Base-by-base conservation (phyloP, 2,888 invertebrate species). In the Drosophila kokeensis region DNA sequence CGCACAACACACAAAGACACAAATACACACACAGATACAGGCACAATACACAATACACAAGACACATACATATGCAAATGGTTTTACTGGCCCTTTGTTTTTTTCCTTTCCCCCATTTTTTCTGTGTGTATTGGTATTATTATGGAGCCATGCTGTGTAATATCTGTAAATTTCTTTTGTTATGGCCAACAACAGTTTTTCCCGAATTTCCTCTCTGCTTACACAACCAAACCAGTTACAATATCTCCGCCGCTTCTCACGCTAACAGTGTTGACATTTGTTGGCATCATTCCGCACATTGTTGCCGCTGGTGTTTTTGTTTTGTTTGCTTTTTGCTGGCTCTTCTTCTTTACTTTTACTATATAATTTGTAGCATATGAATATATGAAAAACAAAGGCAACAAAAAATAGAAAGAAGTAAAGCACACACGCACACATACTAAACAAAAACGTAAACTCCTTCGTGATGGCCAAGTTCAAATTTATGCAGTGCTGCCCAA, bases 331-430 rank as follows among this genome's bases (percentile, higher is more conserved):
- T 81, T 86, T 72, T 73, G 82, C 70, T 76, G 74, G 67, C 73
- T 73, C 85, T 78, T 81, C 86, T 88, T 79, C 81, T 86, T 83
- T 83, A 78, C 85, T 83, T 83, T 83, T 81, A 83, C 83, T 85
- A 87, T 87, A 87, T 87, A 87, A 88, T 89, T 88, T 89, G 89
- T 88, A 87, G 82, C 89, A 89, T 88, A 89, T 88, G 89, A 89
- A 89, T 89, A 88, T 83, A 86, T 79, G 84, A 79, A 81, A 83
- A 79, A 78, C 64, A 50, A 60, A 73, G 58, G 48, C 32, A 68
- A 68, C 71, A 73, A 70, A 69, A 45, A 45, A 45, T 4, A 38
- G 32, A 13, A 21, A 29, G 52, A 45, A 32, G 27, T 21, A 40
- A 10, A 50, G 40, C 32, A 55, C 48, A 55, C 38, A 15, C 40